These are phyloP conservation scores for Gambelia wislizenii DNA, from an alignment of 2,797 vertebrate genomes.

Conservation along the genomic window DNA sequence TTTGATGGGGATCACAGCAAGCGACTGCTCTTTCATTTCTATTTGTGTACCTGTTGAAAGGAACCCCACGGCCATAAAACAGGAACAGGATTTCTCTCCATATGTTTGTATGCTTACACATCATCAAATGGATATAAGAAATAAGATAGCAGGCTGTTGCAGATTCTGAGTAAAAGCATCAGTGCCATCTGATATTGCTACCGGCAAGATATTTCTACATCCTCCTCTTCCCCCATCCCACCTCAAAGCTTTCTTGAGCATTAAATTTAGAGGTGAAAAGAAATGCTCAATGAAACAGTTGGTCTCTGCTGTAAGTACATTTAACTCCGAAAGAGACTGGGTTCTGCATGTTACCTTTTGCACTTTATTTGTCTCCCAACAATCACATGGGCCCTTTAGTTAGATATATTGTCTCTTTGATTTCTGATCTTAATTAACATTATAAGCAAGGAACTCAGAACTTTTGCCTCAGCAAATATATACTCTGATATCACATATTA, in stretches of 20 bases:
- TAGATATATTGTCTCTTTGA: neutral
- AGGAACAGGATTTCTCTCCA: slow-evolving; percentile 21
- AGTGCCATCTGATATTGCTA: neutral
- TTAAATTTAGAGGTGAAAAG: slow-evolving; percentile 23
- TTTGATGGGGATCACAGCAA: neutral
- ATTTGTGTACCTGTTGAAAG: slow-evolving; percentile 13
- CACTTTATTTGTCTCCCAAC: neutral
- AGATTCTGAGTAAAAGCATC: neutral
- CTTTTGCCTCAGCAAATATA: neutral
- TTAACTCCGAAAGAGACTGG: slow-evolving; percentile 29
- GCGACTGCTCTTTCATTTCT: neutral
- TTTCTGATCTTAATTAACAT: slow-evolving; percentile 37
- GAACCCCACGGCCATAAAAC: neutral
- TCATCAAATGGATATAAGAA: slow-evolving; percentile 1
- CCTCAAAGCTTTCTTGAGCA: slow-evolving; percentile 1
- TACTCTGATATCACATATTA: neutral
- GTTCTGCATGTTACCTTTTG: slow-evolving; percentile 9
- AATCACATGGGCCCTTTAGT: neutral
- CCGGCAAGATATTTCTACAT: neutral
- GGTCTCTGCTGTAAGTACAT: neutral
- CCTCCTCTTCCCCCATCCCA: neutral
- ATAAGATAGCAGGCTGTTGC: slow-evolving; percentile 7
- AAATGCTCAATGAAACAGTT: slow-evolving; percentile 26
- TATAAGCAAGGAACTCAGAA: slow-evolving; percentile 27
- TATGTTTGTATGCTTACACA: slow-evolving; percentile 28